These are phyloP conservation scores for Nothoprocta pentlandii DNA, from an alignment of 2,113 vertebrate species.

Conservation along the genomic window DNA sequence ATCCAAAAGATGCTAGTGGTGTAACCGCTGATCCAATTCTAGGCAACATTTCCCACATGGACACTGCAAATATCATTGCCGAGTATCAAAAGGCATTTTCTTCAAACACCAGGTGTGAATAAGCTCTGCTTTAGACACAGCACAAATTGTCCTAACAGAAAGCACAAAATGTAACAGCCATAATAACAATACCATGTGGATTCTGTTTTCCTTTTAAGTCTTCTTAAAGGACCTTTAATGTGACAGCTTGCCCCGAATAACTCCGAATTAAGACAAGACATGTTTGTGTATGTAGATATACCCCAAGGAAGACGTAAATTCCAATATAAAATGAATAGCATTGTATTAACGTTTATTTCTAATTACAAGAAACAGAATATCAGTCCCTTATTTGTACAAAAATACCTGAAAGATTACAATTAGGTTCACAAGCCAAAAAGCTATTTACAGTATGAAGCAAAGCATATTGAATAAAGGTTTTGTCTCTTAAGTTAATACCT, in stretches of 20 bases:
- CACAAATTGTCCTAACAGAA: background rate
- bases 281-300: background rate
- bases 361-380: slow-evolving; percentile 97
- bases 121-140: background rate
- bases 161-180: background rate
- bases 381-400: slow-evolving; percentile 99
- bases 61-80: background rate
- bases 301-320: slow-evolving; percentile 55
- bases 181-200: background rate
- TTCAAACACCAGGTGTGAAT: background rate
- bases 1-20: background rate
- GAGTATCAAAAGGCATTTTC: background rate
- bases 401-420: slow-evolving; percentile 98
- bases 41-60: background rate
- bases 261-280: background rate
- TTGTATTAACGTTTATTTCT: slow-evolving; percentile 98
- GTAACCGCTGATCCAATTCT: background rate
- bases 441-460: slow-evolving; percentile 93
- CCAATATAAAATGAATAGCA: slow-evolving; percentile 82
- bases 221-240: background rate
- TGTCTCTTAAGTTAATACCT: slow-evolving; percentile 85
- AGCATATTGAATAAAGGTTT: slow-evolving; percentile 88
- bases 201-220: background rate
- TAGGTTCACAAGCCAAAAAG: slow-evolving; percentile 91
- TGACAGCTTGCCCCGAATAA: background rate